A percentile compares a stretch with the other conserved stretches of the same genome.
Conservation (phyloP, 2,797 vertebrate genomes). For the Pangasius mekongensis region DNA sequence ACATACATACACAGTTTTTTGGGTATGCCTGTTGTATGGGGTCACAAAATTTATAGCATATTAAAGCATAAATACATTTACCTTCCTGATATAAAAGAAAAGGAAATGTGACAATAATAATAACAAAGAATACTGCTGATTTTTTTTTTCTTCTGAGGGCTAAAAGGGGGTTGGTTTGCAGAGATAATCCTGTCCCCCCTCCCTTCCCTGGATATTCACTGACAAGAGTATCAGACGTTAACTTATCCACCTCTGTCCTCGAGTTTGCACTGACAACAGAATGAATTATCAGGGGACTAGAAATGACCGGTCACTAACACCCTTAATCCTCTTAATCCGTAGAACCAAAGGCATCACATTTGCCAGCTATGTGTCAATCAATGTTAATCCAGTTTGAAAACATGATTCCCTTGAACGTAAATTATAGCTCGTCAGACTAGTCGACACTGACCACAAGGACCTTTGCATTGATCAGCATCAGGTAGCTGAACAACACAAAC, state of each 20-base stretch:
- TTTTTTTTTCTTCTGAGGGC: neutral
- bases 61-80: neutral
- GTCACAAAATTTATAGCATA: neutral
- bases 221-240: conserved; percentile 41
- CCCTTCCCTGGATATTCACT: conserved; percentile 9
- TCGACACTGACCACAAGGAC: neutral
- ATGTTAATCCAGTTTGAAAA: conserved; percentile 63
- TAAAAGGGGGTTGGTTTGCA: neutral
- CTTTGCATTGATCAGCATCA: neutral
- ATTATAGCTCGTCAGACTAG: conserved; percentile 5
- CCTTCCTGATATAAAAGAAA: conserved; percentile 3
- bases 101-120: conserved; percentile 2
- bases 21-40: neutral
- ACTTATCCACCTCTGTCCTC: conserved; percentile 42
- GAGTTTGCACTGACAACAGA: conserved; percentile 41
- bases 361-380: conserved; percentile 64
- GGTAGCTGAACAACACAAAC: neutral
- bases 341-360: conserved; percentile 61
- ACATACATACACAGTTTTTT: neutral
- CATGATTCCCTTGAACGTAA: conserved; percentile 59
- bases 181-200: conserved; percentile 31
- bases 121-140: neutral
- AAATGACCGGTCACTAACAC: conserved; percentile 58
- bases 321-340: conserved; percentile 62
- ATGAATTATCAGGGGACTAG: conserved; percentile 42